A percentile compares a stretch with the other conserved stretches of the same genome.
These are phyloP conservation scores for Porites lobata DNA, from an alignment of 92 coral and sea anemone genomes.

Conservation along the genomic window DNA sequence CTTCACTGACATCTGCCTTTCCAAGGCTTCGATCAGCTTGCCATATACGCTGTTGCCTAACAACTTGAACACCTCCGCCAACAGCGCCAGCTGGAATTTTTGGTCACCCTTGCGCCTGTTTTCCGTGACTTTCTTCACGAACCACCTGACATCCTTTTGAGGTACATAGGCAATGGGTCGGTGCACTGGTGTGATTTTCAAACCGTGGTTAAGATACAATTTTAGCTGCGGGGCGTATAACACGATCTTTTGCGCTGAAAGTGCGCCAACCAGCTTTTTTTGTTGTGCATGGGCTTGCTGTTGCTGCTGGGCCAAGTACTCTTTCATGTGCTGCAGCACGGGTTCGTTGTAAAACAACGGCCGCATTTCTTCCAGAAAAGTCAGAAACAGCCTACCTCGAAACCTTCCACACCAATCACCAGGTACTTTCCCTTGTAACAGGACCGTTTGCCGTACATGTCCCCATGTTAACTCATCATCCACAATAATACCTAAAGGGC, in stretches of 20 bases:
- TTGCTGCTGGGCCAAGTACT: slow-evolving; percentile 11
- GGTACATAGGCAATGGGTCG: slow-evolving; percentile 17
- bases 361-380: not conserved
- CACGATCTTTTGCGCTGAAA: slow-evolving; percentile 11
- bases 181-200: slow-evolving; percentile 11
- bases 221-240: slow-evolving; percentile 29
- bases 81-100: not conserved
- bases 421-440: too few relatives aligned
- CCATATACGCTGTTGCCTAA: too few relatives aligned
- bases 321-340: slow-evolving; percentile 31
- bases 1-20: not conserved
- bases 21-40: too few relatives aligned
- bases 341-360: slow-evolving; percentile 37
- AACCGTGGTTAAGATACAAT: slow-evolving; percentile 19
- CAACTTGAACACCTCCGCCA: slow-evolving; percentile 31
- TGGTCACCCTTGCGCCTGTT: slow-evolving; percentile 21
- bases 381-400: not conserved
- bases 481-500: too few relatives aligned
- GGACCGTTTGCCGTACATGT: too few relatives aligned
- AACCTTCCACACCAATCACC: too few relatives aligned
- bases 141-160: slow-evolving; percentile 21
- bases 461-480: too few relatives aligned
- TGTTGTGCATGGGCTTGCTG: not conserved
- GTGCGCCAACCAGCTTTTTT: slow-evolving; percentile 27
- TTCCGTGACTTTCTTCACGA: slow-evolving; percentile 33